These are phyloP conservation scores for Palaemon carinicauda DNA, from an alignment of 1,140 invertebrate genomes.

Conservation along the genomic window DNA sequence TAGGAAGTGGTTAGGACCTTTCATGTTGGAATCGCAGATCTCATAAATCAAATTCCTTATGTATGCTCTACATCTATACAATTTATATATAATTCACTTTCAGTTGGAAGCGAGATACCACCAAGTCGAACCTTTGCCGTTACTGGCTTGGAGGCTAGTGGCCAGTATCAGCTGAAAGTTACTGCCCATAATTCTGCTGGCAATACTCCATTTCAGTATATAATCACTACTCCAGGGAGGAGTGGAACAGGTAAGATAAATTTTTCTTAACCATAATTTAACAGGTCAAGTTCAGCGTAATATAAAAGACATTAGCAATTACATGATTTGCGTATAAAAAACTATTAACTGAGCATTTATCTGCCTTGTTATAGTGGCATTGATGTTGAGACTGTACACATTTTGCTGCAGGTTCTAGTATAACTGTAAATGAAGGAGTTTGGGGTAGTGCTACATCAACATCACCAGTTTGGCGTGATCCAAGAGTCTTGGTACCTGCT, in stretches of 20 bases:
- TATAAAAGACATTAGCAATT: no score
- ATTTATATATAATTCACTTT: neutral
- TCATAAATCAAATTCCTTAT: no score
- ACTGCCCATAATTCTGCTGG: constrained; percentile 96
- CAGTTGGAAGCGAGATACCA: constrained; percentile 54
- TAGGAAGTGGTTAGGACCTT: no score
- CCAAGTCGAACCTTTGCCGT: constrained; percentile 82
- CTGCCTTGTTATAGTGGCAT: no score
- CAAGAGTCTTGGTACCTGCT: constrained; percentile 69
- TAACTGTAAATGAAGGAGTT: constrained; percentile 63
- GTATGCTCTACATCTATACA: no score
- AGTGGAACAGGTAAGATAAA: constrained; percentile 4
- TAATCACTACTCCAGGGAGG: constrained; percentile 80
- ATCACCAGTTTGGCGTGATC: constrained; percentile 63
- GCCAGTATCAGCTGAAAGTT: constrained; percentile 88
- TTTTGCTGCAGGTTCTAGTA: neutral
- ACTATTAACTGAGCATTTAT: no score
- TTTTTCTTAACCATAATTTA: no score
- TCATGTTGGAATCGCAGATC: no score
- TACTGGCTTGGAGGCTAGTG: constrained; percentile 88
- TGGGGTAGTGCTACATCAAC: constrained; percentile 75
- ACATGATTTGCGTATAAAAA: no score
- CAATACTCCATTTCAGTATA: constrained; percentile 90
- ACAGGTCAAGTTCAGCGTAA: no score
- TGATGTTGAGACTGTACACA: no score